These are phyloP conservation scores for Hepsetus odoe DNA, from an alignment of 2,113 vertebrate genomes.

Conservation along the genomic window DNA sequence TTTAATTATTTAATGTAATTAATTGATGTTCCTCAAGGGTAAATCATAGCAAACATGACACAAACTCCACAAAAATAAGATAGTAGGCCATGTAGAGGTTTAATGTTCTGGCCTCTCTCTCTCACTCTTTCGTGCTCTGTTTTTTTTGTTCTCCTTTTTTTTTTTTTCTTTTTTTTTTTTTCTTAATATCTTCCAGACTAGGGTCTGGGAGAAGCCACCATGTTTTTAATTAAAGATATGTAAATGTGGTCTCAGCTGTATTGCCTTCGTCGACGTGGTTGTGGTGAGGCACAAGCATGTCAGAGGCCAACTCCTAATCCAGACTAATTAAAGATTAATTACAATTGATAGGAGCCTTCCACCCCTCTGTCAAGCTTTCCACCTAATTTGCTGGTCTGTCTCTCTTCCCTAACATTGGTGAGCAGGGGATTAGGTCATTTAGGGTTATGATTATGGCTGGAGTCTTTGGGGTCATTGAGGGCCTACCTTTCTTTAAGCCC, in stretches of 20 bases:
- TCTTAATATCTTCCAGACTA: slow-evolving; percentile 53
- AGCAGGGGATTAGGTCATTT: slow-evolving; percentile 16
- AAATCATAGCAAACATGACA: slow-evolving; percentile 24
- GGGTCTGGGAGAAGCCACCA: slow-evolving; percentile 61
- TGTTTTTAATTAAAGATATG: slow-evolving; percentile 80
- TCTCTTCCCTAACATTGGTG: slow-evolving; percentile 30
- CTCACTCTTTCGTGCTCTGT: not conserved
- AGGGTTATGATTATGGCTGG: slow-evolving; percentile 25
- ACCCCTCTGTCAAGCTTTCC: slow-evolving; percentile 63
- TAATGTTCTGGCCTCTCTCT: not conserved
- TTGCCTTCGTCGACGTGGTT: slow-evolving; percentile 67
- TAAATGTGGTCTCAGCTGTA: slow-evolving; percentile 77
- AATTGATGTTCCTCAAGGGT: slow-evolving; percentile 25
- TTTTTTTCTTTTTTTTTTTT: not conserved
- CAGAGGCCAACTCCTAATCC: slow-evolving; percentile 73
- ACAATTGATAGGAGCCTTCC: slow-evolving; percentile 79
- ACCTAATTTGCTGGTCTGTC: slow-evolving; percentile 58
- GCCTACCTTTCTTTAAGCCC: slow-evolving; percentile 35
- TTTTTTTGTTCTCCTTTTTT: too few species aligned
- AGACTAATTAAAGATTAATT: slow-evolving; percentile 84
- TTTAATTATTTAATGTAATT: slow-evolving; percentile 46
- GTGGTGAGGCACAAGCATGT: slow-evolving; percentile 63
- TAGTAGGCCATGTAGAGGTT: slow-evolving; percentile 8
- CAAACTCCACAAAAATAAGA: not conserved
- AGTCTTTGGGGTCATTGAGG: slow-evolving; percentile 43